Percentiles rank a stretch among this genome's conserved stretches.
Conservation (phyloP, 2,113 vertebrate genomes). For the Oreocharis arfaki region DNA sequence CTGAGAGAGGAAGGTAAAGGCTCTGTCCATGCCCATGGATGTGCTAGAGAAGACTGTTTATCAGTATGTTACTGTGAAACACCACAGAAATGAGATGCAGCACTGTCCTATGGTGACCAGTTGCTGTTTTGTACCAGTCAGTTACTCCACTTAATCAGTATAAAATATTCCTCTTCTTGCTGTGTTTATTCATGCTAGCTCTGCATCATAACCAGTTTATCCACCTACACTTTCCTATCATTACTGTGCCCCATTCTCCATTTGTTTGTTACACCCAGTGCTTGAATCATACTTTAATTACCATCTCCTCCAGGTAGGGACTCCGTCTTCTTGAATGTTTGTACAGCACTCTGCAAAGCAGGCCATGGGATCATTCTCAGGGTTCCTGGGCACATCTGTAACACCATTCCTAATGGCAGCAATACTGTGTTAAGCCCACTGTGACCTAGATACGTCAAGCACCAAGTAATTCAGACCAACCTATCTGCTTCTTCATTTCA, state of each 20-base stretch:
- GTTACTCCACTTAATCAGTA: neutral
- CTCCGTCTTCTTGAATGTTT: neutral
- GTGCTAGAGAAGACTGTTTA: neutral
- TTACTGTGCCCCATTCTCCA: neutral
- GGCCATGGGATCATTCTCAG: neutral
- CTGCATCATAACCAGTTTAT: neutral
- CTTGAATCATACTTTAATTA: conserved; percentile 13
- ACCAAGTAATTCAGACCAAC: neutral
- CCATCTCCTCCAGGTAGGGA: neutral
- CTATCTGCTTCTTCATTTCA: neutral
- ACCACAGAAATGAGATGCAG: neutral
- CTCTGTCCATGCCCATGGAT: neutral
- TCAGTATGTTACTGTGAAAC: neutral
- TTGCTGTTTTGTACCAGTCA: neutral
- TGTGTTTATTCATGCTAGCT: neutral
- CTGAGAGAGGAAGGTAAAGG: neutral
- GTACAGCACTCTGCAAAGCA: neutral
- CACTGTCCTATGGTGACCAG: neutral
- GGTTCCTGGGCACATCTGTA: neutral
- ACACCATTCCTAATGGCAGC: neutral
- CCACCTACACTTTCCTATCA: conserved; percentile 14
- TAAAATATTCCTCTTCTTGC: neutral
- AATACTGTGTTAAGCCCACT: neutral
- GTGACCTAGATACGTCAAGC: neutral
- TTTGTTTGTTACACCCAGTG: neutral